phyloP scores from a whole-genome alignment of 2,888 invertebrate genomes.

The Embidobia sp. region DNA sequence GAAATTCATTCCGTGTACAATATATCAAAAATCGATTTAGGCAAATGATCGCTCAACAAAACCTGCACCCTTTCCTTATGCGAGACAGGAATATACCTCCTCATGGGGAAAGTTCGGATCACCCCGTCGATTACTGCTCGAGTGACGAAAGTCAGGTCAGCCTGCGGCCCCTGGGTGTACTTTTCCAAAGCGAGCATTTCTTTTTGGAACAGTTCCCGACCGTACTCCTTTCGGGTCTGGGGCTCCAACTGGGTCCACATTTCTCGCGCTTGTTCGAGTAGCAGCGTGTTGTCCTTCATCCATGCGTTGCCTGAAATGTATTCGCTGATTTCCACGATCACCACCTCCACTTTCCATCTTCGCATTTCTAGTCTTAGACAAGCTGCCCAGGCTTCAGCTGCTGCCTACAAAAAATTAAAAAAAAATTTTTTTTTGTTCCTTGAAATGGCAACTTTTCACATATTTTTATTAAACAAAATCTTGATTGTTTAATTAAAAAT shows the following conservation, averaged over 20 bases:
- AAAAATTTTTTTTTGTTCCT: no score
- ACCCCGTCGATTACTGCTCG: conserved; percentile 90
- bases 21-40: conserved; percentile 90
- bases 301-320: conserved; percentile 91
- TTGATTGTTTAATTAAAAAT: no score
- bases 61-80: conserved; percentile 90
- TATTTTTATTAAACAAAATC: no score
- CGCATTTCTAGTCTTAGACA: conserved; percentile 91
- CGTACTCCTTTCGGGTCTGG: conserved; percentile 89
- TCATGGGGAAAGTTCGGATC: conserved; percentile 90
- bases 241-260: conserved; percentile 93
- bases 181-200: conserved; percentile 90
- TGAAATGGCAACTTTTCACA: no score
- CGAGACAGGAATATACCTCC: conserved; percentile 92
- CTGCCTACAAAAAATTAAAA: conserved; percentile 82
- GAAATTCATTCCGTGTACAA: conserved; percentile 83
- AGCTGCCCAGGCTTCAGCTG: conserved; percentile 90
- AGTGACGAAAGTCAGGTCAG: conserved; percentile 89
- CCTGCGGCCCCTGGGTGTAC: conserved; percentile 88
- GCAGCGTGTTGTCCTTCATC: conserved; percentile 86
- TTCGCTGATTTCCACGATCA: conserved; percentile 92
- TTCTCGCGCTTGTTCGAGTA: conserved; percentile 88
- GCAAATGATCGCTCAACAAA: conserved; percentile 90
- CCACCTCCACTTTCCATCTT: conserved; percentile 90
- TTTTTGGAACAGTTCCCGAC: conserved; percentile 91